A percentile compares a stretch with the other conserved stretches of the same genome.
Conservation (phyloP, 1,140 invertebrate genomes). For the Chymomyza costata region DNA sequence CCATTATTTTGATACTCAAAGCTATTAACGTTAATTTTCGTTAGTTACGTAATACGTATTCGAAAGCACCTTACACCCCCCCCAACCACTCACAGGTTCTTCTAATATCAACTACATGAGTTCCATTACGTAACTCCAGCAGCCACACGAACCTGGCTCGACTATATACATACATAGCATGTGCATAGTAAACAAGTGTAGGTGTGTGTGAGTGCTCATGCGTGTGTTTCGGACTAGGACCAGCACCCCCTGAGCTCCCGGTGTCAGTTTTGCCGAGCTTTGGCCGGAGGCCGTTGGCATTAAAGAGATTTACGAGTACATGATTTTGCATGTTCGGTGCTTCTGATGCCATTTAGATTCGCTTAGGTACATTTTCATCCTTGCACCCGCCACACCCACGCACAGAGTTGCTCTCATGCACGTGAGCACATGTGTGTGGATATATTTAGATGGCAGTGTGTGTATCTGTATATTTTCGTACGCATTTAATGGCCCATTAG, state of each 20-base stretch:
- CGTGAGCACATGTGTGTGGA: conserved; percentile 2
- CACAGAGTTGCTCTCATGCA: conserved; percentile 5
- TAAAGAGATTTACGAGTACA: conserved; percentile 72
- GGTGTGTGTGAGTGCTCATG: conserved; percentile 18
- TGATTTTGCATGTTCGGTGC: conserved; percentile 72
- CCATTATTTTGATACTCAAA: conserved; percentile 69
- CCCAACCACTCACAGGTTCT: not conserved
- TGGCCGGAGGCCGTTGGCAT: conserved; percentile 63
- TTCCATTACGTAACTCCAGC: conserved; percentile 53
- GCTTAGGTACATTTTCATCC: conserved; percentile 73
- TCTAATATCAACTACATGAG: no score
- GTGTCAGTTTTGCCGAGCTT: conserved; percentile 24
- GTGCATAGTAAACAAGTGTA: conserved; percentile 34
- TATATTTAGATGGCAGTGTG: no score
- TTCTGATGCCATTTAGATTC: conserved; percentile 71
- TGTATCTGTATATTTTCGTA: conserved; percentile 69
- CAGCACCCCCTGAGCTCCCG: conserved; percentile 1
- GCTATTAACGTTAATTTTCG: conserved; percentile 74
- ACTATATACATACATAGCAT: conserved; percentile 19
- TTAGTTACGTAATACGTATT: conserved; percentile 72
- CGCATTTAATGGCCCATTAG: conserved; percentile 72
- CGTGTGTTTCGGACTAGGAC: conserved; percentile 18
- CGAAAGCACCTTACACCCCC: conserved; percentile 61
- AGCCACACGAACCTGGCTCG: no score
- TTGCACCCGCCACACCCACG: conserved; percentile 33